phyloP scores from a whole-genome alignment of 2,113 vertebrate genomes.

The Periophthalmodon schlosseri region DNA sequence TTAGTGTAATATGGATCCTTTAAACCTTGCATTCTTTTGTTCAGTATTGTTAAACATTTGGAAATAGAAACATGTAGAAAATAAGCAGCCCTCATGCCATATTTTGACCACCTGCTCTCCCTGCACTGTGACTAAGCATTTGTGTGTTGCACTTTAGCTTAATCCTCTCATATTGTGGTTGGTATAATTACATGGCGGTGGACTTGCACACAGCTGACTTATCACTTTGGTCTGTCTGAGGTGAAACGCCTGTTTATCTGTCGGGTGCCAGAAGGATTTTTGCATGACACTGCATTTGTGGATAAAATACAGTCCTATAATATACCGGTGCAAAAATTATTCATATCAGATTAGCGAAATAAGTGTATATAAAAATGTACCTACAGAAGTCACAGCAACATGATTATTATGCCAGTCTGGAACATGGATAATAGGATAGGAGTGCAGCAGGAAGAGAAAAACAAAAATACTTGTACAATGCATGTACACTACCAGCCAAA shows the following conservation, averaged over 20 bases:
- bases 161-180: slow-evolving; percentile 23
- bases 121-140: background rate
- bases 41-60: too few relatives aligned
- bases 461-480: too few relatives aligned
- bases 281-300: background rate
- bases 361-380: too few relatives aligned
- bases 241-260: slow-evolving; percentile 24
- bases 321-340: too few relatives aligned
- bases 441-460: too few relatives aligned
- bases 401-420: too few relatives aligned
- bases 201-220: slow-evolving; percentile 27
- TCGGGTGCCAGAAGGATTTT: slow-evolving; percentile 14
- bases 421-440: too few relatives aligned
- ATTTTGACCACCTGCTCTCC: background rate
- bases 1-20: too few relatives aligned
- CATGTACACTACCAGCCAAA: too few relatives aligned
- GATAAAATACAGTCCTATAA: background rate
- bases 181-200: slow-evolving; percentile 42
- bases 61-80: background rate
- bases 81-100: background rate
- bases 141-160: slow-evolving; percentile 19
- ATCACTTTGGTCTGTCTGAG: slow-evolving; percentile 30
- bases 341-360: too few relatives aligned
- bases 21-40: too few relatives aligned
- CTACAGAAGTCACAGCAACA: too few relatives aligned